These are phyloP conservation scores for Endomychus coccineus DNA, from an alignment of 2,888 invertebrate genomes.

Conservation along the genomic window DNA sequence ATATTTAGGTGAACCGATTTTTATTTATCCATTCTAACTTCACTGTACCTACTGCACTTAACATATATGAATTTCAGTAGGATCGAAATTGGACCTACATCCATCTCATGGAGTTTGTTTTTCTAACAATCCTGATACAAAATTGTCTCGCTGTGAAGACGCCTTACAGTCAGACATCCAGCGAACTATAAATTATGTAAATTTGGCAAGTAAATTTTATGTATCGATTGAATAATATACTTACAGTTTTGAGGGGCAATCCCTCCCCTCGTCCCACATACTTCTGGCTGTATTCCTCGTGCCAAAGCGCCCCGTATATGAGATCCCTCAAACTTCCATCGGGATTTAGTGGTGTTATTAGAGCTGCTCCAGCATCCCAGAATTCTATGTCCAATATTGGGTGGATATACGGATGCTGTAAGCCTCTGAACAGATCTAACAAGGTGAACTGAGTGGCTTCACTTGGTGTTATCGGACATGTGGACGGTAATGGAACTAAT, in stretches of 20 bases:
- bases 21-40: too few species aligned
- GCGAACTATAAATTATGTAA: too few species aligned
- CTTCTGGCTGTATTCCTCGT: constrained; percentile 46
- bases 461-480: constrained; percentile 57
- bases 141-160: too few species aligned
- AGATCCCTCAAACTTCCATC: constrained; percentile 84
- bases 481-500: constrained; percentile 57
- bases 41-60: too few species aligned
- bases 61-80: too few species aligned
- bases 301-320: constrained; percentile 61
- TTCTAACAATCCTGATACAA: too few species aligned
- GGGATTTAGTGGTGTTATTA: constrained; percentile 76
- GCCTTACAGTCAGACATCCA: too few species aligned
- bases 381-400: constrained; percentile 83
- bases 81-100: too few species aligned
- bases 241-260: constrained; percentile 35
- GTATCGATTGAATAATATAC: constrained; percentile 5
- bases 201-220: too few species aligned
- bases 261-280: constrained; percentile 33
- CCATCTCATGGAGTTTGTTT: too few species aligned
- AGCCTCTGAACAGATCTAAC: constrained; percentile 72
- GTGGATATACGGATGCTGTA: constrained; percentile 90
- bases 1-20: too few species aligned
- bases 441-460: constrained; percentile 60
- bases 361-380: constrained; percentile 57